These are phyloP conservation scores for Drosophila albomicans DNA, from an alignment of 1,140 invertebrate genomes.

Conservation along the genomic window DNA sequence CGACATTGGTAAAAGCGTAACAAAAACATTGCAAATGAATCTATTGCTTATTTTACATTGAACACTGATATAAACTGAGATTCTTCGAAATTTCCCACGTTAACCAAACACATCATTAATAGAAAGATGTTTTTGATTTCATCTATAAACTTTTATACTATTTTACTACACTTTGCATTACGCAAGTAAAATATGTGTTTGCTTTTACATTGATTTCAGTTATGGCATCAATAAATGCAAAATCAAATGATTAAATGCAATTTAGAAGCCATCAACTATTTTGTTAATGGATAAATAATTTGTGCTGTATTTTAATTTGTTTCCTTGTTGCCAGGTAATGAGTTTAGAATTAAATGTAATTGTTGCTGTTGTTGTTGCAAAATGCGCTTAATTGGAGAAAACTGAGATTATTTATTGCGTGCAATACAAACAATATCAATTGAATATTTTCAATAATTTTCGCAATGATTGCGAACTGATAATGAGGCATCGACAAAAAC, in stretches of 20 bases:
- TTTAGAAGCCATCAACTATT: neutral
- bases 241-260: neutral
- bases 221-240: neutral
- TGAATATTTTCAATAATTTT: constrained; percentile 19
- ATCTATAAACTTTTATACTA: no score
- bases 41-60: no score
- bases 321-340: constrained; percentile 18
- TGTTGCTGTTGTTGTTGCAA: neutral
- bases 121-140: no score
- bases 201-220: neutral
- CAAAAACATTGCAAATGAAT: constrained; percentile 29
- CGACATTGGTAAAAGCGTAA: constrained; percentile 6
- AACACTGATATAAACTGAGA: no score
- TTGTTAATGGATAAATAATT: neutral
- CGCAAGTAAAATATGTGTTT: no score
- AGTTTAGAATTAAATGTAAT: constrained; percentile 26
- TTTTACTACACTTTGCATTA: no score
- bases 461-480: constrained; percentile 22
- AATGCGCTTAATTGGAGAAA: constrained; percentile 13
- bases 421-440: constrained; percentile 1
- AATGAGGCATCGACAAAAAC: constrained; percentile 15
- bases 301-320: neutral
- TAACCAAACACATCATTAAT: no score
- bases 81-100: no score
- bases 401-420: constrained; percentile 19